Evolutionary conservation across 1,140 invertebrate genomes (phyloP).

Genomic region (Probaryconus sp.): DNA sequence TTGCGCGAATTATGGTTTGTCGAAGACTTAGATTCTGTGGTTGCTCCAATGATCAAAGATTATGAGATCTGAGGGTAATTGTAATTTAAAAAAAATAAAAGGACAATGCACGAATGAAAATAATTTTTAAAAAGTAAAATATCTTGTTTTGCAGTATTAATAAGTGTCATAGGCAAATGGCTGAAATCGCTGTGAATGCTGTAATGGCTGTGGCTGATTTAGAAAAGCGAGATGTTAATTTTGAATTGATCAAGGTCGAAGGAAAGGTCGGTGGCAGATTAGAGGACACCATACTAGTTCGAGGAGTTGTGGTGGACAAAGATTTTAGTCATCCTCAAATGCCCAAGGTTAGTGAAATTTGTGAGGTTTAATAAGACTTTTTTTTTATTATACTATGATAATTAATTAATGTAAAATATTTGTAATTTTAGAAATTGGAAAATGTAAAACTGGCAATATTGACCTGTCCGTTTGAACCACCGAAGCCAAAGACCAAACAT

Average conservation of each 20-base stretch:
- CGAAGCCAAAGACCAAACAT: constrained; percentile 99
- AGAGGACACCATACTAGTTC: constrained; percentile 98
- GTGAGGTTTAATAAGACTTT: too few species aligned
- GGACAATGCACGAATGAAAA: too few species aligned
- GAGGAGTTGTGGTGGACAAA: constrained; percentile 98
- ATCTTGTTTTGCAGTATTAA: too few species aligned
- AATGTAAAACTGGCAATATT: constrained; percentile 97
- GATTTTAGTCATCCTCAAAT: constrained; percentile 99
- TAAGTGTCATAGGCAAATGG: constrained; percentile 97
- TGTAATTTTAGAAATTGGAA: constrained; percentile 80
- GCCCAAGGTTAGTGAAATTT: constrained; percentile 94
- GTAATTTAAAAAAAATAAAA: too few species aligned
- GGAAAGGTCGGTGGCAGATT: constrained; percentile 98
- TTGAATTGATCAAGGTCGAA: constrained; percentile 99
- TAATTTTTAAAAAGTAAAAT: too few species aligned
- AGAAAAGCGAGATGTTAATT: constrained; percentile 97
- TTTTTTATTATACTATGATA: too few species aligned
- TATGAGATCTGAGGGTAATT: too few species aligned
- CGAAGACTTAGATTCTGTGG: too few species aligned
- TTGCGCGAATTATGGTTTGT: too few species aligned
- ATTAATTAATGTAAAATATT: too few species aligned
- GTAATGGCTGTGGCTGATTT: constrained; percentile 96
- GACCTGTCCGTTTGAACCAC: constrained; percentile 99
- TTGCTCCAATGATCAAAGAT: too few species aligned
- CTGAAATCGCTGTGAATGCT: constrained; percentile 98